These are phyloP conservation scores for Rhodophaea formosa DNA, from an alignment of 2,888 invertebrate genomes.

Conservation along the genomic window DNA sequence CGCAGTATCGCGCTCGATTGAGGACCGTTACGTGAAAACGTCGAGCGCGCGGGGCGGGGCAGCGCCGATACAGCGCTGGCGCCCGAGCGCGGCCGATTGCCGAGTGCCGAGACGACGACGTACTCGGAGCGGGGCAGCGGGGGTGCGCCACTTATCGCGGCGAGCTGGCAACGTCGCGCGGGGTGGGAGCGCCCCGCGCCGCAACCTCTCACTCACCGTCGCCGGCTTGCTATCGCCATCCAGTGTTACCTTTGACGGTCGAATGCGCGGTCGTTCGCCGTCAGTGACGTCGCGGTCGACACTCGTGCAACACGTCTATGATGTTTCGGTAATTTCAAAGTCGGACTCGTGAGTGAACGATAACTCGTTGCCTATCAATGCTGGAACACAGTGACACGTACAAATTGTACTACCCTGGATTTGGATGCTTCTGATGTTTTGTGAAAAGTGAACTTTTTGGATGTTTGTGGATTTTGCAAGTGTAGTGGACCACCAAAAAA, in stretches of 20 bases:
- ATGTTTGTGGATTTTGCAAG: conserved; percentile 63
- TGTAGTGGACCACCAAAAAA: conserved; percentile 70
- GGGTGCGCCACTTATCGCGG: conserved; percentile 80
- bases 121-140: conserved; percentile 67
- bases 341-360: conserved; percentile 73
- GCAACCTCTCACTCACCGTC: conserved; percentile 83
- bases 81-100: conserved; percentile 72
- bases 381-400: conserved; percentile 86
- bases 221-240: conserved; percentile 76
- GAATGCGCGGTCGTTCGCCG: conserved; percentile 75
- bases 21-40: conserved; percentile 81
- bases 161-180: conserved; percentile 80
- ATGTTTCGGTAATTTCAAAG: conserved; percentile 78
- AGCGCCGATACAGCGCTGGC: conserved; percentile 69
- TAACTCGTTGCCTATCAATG: conserved; percentile 82
- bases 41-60: conserved; percentile 73
- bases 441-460: conserved; percentile 67
- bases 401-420: conserved; percentile 65
- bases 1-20: conserved; percentile 80
- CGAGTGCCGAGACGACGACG: conserved; percentile 74
- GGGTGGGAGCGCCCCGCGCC: conserved; percentile 78
- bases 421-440: conserved; percentile 66
- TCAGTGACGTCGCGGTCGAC: conserved; percentile 78
- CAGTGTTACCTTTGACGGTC: conserved; percentile 84
- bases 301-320: conserved; percentile 79